Percentiles rank a stretch among this genome's conserved stretches.
These are phyloP conservation scores for Leucophora obtusa DNA, from an alignment of 2,888 invertebrate genomes.

Conservation along the genomic window DNA sequence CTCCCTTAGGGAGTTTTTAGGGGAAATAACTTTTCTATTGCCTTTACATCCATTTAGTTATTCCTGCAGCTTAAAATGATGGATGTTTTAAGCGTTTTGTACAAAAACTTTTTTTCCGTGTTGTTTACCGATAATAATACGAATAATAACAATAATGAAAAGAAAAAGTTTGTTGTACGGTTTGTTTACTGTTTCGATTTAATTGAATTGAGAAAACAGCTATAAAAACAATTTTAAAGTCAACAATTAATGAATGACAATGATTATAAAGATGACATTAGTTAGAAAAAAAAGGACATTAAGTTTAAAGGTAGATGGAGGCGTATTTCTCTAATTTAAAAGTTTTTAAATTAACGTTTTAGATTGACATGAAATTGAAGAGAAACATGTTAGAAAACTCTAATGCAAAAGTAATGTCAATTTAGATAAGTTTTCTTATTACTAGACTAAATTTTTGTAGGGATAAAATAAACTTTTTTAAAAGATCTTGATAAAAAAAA, in stretches of 20 bases:
- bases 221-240: conserved; percentile 35
- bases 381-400: background rate
- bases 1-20: background rate
- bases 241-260: conserved; percentile 50
- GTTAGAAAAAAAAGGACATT: background rate
- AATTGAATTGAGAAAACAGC: conserved; percentile 46
- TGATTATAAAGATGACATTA: conserved; percentile 17
- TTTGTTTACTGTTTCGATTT: conserved; percentile 50
- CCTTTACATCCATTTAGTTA: too few species aligned
- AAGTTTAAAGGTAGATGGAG: background rate
- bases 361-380: background rate
- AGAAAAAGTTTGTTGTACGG: conserved; percentile 18
- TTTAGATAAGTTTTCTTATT: background rate
- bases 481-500: too few species aligned
- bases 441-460: background rate
- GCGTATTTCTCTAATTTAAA: background rate
- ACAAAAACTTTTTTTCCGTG: conserved; percentile 21
- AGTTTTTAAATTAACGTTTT: background rate
- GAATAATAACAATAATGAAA: conserved; percentile 12
- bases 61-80: conserved; percentile 31
- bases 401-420: background rate
- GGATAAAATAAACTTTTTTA: too few species aligned
- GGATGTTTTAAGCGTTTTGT: conserved; percentile 44
- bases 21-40: background rate
- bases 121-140: conserved; percentile 16